Evolutionary conservation across 1,140 invertebrate species (phyloP).

Genomic region (Drosophila lini): DNA sequence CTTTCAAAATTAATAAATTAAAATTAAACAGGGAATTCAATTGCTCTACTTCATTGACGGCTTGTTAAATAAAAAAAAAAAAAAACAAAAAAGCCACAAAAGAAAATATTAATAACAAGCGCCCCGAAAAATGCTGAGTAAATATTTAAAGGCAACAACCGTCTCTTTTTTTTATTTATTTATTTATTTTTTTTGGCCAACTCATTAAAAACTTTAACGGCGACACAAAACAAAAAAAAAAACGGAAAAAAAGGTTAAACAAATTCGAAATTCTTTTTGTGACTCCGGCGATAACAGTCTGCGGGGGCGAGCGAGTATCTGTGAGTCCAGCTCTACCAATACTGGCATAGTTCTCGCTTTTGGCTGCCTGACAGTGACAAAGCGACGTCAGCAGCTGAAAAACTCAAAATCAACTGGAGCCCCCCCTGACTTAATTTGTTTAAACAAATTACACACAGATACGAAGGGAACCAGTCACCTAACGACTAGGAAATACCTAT

Average conservation of each 20-base stretch:
- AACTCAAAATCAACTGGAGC: slow-evolving; percentile 38
- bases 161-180: slow-evolving; percentile 38
- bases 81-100: slow-evolving; percentile 25
- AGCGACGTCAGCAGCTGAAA: slow-evolving; percentile 77
- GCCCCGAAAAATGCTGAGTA: slow-evolving; percentile 76
- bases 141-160: slow-evolving; percentile 69
- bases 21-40: slow-evolving; percentile 23
- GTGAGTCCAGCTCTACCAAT: slow-evolving; percentile 47
- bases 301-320: slow-evolving; percentile 39
- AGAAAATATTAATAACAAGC: slow-evolving; percentile 33
- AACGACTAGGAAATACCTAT: slow-evolving; percentile 1
- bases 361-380: slow-evolving; percentile 69
- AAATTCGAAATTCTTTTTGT: slow-evolving; percentile 68
- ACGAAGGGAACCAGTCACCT: neutral
- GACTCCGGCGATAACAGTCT: slow-evolving; percentile 58
- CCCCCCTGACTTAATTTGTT: slow-evolving; percentile 73
- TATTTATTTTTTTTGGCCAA: slow-evolving; percentile 63
- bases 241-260: slow-evolving; percentile 66
- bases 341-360: slow-evolving; percentile 14
- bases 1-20: neutral
- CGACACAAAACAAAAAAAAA: slow-evolving; percentile 38
- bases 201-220: slow-evolving; percentile 57
- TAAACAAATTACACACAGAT: slow-evolving; percentile 75
- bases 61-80: slow-evolving; percentile 55
- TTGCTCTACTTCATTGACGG: slow-evolving; percentile 69